These are phyloP conservation scores for Psammodynastes pulverulentus DNA, from an alignment of 2,113 vertebrate species.

Conservation along the genomic window DNA sequence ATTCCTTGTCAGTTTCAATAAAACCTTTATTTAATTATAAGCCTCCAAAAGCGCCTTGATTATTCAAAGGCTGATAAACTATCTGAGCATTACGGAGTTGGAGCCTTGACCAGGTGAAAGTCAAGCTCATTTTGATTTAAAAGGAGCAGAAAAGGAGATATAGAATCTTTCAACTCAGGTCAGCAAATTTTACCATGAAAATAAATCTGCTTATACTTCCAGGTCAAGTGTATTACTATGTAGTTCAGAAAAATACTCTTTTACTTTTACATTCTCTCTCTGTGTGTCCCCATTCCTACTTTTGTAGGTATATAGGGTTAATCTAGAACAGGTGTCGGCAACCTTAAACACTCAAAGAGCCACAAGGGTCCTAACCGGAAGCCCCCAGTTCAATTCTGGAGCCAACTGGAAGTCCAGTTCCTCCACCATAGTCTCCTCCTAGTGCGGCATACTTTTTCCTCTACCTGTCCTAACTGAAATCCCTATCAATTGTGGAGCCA, in stretches of 20 bases:
- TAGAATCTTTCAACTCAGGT: accelerated
- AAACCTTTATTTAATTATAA: constrained; percentile 31
- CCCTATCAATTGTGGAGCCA: too few species aligned
- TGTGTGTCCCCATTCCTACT: not conserved
- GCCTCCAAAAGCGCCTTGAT: not conserved
- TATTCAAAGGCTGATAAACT: not conserved
- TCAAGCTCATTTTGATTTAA: constrained; percentile 11
- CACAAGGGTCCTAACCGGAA: too few species aligned
- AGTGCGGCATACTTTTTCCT: too few species aligned
- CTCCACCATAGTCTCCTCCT: too few species aligned
- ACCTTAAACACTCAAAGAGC: too few species aligned
- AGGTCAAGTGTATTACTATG: not conserved
- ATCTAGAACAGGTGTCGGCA: too few species aligned
- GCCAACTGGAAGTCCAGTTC: too few species aligned
- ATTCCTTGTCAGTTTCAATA: constrained; percentile 5
- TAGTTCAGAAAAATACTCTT: not conserved
- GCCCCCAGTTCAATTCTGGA: too few species aligned
- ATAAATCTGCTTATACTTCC: not conserved
- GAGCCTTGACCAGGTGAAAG: accelerated
- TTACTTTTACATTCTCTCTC: not conserved
- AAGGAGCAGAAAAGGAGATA: not conserved
- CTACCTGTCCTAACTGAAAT: too few species aligned
- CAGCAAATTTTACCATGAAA: not conserved
- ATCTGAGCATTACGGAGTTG: constrained; percentile 24
- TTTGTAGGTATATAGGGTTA: constrained; percentile 3